These are phyloP conservation scores for Acrocephalus scirpaceus DNA, from an alignment of 2,797 vertebrate species.

Conservation along the genomic window DNA sequence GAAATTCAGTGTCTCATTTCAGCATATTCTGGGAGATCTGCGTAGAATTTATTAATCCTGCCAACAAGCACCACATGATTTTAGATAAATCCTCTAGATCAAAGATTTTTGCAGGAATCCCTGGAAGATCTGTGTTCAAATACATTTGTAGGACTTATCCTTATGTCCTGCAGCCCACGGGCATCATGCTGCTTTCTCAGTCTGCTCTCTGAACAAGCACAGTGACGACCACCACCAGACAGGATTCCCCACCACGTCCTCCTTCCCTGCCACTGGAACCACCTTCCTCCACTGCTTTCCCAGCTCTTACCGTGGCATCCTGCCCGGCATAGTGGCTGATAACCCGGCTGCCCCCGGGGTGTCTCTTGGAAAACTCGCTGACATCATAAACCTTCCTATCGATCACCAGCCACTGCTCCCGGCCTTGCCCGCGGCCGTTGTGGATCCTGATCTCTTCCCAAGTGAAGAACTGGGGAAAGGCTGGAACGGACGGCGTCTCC, in stretches of 20 bases:
- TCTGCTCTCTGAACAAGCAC: not conserved
- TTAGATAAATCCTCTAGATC: not conserved
- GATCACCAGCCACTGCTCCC: conserved; percentile 48
- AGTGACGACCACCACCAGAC: accelerated
- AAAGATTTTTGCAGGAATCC: not conserved
- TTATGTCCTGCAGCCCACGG: not conserved
- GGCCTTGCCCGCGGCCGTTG: not conserved
- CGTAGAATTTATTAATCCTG: not conserved
- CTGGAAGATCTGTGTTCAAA: not conserved
- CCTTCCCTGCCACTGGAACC: not conserved
- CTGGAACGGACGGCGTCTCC: not conserved
- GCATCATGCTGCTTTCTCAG: not conserved
- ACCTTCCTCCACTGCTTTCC: not conserved
- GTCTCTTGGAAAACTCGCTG: not conserved
- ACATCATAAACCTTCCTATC: conserved; percentile 60
- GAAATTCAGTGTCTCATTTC: not conserved
- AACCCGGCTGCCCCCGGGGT: conserved; percentile 46
- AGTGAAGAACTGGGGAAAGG: conserved; percentile 39
- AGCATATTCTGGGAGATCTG: not conserved
- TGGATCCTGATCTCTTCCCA: conserved; percentile 43
- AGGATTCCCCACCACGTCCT: not conserved
- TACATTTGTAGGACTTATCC: not conserved
- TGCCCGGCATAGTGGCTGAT: conserved; percentile 59
- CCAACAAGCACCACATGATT: not conserved
- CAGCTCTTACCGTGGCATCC: conserved; percentile 61